These are phyloP conservation scores for Pseudoatta argentina DNA, from an alignment of 1,140 invertebrate genomes.

Conservation along the genomic window DNA sequence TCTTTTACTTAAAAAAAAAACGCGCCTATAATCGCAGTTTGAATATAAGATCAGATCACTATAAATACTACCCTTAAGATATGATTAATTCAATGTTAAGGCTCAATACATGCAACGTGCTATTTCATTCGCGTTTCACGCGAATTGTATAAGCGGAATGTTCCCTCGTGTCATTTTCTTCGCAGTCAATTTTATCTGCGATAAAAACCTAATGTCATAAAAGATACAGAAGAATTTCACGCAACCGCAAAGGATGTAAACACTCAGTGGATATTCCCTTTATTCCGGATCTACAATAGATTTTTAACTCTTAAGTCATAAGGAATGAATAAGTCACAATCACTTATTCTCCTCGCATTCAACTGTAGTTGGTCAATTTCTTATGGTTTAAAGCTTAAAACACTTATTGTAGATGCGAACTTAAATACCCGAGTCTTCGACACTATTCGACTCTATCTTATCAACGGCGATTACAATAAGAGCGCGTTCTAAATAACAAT, in stretches of 20 bases:
- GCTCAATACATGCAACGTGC: no score
- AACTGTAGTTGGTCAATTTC: no score
- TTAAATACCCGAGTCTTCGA: neutral
- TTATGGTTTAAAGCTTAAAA: no score
- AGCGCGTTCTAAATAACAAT: neutral
- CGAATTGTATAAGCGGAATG: neutral
- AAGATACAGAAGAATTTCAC: neutral
- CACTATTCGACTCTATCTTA: neutral
- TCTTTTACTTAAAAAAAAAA: no score
- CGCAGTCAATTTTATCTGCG: neutral
- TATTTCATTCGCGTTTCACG: neutral
- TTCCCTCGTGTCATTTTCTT: slow-evolving; percentile 5
- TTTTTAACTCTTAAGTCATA: no score
- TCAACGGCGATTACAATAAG: neutral
- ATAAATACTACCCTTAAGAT: neutral
- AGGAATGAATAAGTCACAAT: no score
- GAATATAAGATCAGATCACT: no score
- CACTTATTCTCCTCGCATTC: no score
- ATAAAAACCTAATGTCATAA: slow-evolving; percentile 17
- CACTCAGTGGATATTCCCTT: neutral
- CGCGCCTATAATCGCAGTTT: no score
- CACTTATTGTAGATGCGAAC: no score
- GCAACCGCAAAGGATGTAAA: neutral
- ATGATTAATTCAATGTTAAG: neutral
- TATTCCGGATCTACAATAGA: no score